Evolutionary conservation across 30 jellyfish, hydroid and myxozoan species (phyloP), one percentile per base, ranked within the genome.

Genomic region (Aurelia aurita): DNA sequence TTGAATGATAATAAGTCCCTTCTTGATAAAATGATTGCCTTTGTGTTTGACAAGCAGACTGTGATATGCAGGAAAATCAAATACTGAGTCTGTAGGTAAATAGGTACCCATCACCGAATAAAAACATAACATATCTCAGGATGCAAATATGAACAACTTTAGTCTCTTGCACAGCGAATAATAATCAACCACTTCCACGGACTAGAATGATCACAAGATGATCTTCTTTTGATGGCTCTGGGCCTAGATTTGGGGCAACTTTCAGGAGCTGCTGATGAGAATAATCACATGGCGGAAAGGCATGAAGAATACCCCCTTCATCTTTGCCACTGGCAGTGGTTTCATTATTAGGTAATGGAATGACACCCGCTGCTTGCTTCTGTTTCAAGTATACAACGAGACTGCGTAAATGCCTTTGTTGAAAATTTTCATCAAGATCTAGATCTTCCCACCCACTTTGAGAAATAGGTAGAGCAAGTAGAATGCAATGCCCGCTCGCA

Each of bases 291-390:
- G 99, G 99, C 7, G 99, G 99, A 81, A 94, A 94, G 19, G 99
- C 99, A 89, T 94, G 99, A 54, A 94, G 70, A 81, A 94, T 89
- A 19, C 99, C 99, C 16, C 95, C 90, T 61, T 94, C 99, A 72
- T 94, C 99, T 75, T 88, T 96, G 35, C 66, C 58, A 16, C 87
- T 85, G 16, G 91, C 44, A 39, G 82, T 88, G 14, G 76, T 69
- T 62, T 83, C 99, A 45, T 26, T 79, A 31, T 90, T 73, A 19
- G 89, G 86, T 88, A 94, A 60, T 10, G 96, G 96, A 31, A 94
- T 94, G 10, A 94, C 99, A 46, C 99, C 99, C 0, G 99, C 99
- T 39, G 99, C 99, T 89, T 94, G 98, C 72, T 94, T 94, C 62
- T 94, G 93, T 45, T 86, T 85, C 75, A 94, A 80, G 73, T 94